Evolutionary conservation across 2,888 invertebrate species (phyloP), one percentile per base, ranked within the genome.

Genomic region (Terebella lapidaria): DNA sequence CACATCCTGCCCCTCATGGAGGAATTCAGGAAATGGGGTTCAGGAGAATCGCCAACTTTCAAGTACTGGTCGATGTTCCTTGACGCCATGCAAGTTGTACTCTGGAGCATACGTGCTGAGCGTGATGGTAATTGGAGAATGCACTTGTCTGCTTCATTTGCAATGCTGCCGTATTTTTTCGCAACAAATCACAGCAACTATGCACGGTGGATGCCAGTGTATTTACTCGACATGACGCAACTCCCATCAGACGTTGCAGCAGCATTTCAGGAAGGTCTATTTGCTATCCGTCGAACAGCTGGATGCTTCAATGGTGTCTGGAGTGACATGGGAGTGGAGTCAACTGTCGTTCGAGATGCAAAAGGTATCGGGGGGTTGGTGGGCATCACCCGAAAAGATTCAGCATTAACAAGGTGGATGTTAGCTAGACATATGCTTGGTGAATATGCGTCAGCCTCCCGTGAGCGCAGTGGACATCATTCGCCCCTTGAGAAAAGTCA

Each of bases 141-240:
- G n/a, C n/a, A n/a, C n/a, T n/a, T n/a, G n/a, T n/a, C n/a, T n/a
- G n/a, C n/a, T n/a, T n/a, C n/a, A n/a, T n/a, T n/a, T n/a, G n/a
- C n/a, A n/a, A 56, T 59, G 59, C 20, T 59, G n/a, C 59, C 59
- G 2, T 59, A 56, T 28, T 29, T 29, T 27, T 45, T 59, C 28
- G 35, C 51, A 4, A 56, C 46, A 46, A 56, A 42, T 18, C 22
- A 45, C n/a, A 55, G 2, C 5, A 59, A 59, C 45, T 59, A 59
- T 46, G 45, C 56, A 2, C 45, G 56, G 15, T 55, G 55, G 29
- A 35, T 29, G 10, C 47, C 59, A 25, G 56, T 57, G 10, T 59
- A 56, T 26, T 27, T 59, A 5, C 18, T 28, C 15, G 59, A 57
- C 20, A 59, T 59, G 55, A 25, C 20, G 20, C 3, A 56, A 2